Evolutionary conservation across 2,888 invertebrate species (phyloP).

Genomic region (Xiphydria camelus): DNA sequence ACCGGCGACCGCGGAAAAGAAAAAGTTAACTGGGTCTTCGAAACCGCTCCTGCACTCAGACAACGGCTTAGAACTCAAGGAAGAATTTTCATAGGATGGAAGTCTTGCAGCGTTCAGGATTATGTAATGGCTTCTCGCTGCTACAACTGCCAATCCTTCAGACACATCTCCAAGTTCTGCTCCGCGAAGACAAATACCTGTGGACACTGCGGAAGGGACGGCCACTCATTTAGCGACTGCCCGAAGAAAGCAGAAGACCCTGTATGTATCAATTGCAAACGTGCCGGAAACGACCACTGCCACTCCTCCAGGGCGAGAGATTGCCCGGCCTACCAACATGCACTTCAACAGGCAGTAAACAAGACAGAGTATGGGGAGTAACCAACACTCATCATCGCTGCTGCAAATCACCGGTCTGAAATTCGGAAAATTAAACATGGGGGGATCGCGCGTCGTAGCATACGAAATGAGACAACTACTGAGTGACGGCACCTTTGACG

Average conservation of each 20-base stretch:
- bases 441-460: not conserved
- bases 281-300: not conserved
- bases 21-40: not conserved
- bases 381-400: no score
- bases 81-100: slow-evolving; percentile 9
- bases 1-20: no score
- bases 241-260: not conserved
- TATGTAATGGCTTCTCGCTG: slow-evolving; percentile 7
- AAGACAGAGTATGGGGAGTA: not conserved
- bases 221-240: not conserved
- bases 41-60: not conserved
- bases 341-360: not conserved
- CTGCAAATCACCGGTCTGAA: no score
- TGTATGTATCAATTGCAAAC: not conserved
- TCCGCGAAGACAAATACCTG: slow-evolving; percentile 3
- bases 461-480: not conserved
- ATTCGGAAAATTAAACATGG: not conserved
- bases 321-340: not conserved
- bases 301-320: not conserved
- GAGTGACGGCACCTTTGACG: not conserved
- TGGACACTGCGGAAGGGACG: slow-evolving; percentile 6
- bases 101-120: slow-evolving; percentile 6
- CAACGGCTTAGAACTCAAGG: not conserved
- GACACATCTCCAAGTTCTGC: slow-evolving; percentile 5
- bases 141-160: slow-evolving; percentile 10